Conservation (phyloP, 2,888 invertebrate species). For the Apocheima hispidaria region DNA sequence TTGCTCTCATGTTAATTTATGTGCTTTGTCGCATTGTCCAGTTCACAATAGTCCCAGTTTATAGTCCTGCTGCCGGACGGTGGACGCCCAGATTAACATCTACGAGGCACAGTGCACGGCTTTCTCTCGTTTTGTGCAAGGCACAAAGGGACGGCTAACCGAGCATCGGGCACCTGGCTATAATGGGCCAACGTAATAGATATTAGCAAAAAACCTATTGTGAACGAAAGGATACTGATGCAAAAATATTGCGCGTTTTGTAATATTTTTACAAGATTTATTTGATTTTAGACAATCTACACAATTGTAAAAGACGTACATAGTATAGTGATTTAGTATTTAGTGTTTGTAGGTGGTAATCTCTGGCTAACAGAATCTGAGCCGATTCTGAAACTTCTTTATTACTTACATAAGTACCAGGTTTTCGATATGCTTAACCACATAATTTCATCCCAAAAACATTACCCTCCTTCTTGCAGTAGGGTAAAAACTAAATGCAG, state of each 20-base stretch:
- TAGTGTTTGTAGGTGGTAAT: neutral
- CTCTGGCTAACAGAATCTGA: neutral
- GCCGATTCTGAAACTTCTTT: neutral
- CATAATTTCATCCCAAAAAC: too few relatives aligned
- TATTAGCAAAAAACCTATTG: slow-evolving; percentile 41
- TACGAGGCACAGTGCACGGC: slow-evolving; percentile 59
- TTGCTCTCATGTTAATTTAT: slow-evolving; percentile 84
- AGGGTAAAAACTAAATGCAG: too few relatives aligned
- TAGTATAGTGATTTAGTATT: neutral
- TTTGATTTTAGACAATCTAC: slow-evolving; percentile 26
- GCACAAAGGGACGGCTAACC: slow-evolving; percentile 69
- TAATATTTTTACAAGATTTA: slow-evolving; percentile 28
- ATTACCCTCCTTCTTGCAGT: too few relatives aligned
- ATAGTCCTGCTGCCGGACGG: slow-evolving; percentile 82
- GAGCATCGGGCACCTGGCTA: slow-evolving; percentile 80
- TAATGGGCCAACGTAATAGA: slow-evolving; percentile 68
- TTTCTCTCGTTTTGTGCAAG: slow-evolving; percentile 84
- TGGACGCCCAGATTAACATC: slow-evolving; percentile 85
- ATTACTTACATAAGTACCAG: neutral
- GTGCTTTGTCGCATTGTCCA: slow-evolving; percentile 82
- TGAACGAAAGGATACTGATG: slow-evolving; percentile 33
- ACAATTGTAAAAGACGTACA: neutral
- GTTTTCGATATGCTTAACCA: neutral
- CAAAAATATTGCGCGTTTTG: slow-evolving; percentile 32
- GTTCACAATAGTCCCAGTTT: slow-evolving; percentile 73